Base-by-base conservation (phyloP, 2,888 invertebrate species). In the Mylabris sibirica region DNA sequence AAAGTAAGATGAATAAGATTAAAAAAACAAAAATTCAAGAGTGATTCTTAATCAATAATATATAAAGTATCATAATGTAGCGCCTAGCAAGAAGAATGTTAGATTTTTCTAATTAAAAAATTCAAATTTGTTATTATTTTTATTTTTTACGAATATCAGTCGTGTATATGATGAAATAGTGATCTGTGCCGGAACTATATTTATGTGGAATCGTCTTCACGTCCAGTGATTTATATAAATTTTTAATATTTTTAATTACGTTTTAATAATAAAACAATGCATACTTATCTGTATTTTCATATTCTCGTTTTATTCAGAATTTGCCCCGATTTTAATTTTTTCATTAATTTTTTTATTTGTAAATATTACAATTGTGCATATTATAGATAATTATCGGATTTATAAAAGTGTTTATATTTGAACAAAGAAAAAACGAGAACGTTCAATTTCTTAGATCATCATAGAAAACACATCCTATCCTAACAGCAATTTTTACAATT, bases 351-450 rank as follows among this genome's bases (percentile, higher is more conserved):
- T 82, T 82, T 81, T 78, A 81, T 84, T 83, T 85, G 84, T 85
- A 84, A 80, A 85, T 84, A 85, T 81, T 82, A 81, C 80, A 84
- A 84, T 82, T 85, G 84, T 84, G 84, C 84, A 85, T 84, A 84
- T 63, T 24, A 63, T 84, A 84, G 83, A 84, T 57, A 26, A 57
- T 83, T 82, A 84, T 81, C 80, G 82, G 82, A 82, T 83, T 83
- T 84, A 83, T 82, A 80, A 84, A 82, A 84, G 80, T 83, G 82
- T 84, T 83, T 82, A 81, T 83, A 82, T 79, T 77, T 83, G 82
- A 70, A 78, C 79, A 80, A 81, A 81, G 79, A 80, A 57, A 14
- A 57, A 22, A 26, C 9, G n/a, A 57, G 14, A 57, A 57, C 6
- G 12, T 78, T 77, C 75, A 79, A 6, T 30, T 30, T 30, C 4